Evolutionary conservation across 2,113 vertebrate genomes (phyloP).

Genomic region (Pseudorhombus dupliciocellatus): DNA sequence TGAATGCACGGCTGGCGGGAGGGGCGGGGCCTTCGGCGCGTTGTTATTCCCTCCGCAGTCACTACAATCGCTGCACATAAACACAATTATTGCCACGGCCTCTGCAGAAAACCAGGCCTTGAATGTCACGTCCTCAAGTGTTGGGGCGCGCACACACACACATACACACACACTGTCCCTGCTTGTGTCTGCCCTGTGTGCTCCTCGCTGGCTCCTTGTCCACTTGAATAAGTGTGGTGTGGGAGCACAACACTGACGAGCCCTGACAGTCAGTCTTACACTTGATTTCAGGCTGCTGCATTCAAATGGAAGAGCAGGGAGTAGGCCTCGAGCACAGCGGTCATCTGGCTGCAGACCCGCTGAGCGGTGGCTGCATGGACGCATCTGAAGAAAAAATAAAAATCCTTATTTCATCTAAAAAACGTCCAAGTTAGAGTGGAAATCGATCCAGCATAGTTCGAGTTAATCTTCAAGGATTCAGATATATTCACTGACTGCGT

Average conservation of each 20-base stretch:
- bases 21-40: conserved; percentile 16
- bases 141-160: conserved; percentile 18
- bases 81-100: conserved; percentile 57
- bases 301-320: conserved; percentile 55
- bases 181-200: conserved; percentile 44
- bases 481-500: conserved; percentile 14
- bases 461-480: background rate
- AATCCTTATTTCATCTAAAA: background rate
- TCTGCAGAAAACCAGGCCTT: conserved; percentile 38
- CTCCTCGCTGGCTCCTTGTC: conserved; percentile 67
- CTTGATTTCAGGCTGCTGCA: conserved; percentile 70
- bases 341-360: conserved; percentile 25
- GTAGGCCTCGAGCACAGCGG: conserved; percentile 48
- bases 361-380: conserved; percentile 5
- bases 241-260: conserved; percentile 63
- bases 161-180: conserved; percentile 15
- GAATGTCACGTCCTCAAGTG: conserved; percentile 50
- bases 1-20: background rate
- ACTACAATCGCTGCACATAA: conserved; percentile 64
- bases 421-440: too few species aligned
- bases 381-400: too few species aligned
- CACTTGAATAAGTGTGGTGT: conserved; percentile 57
- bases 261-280: conserved; percentile 75
- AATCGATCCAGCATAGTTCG: background rate
- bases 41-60: conserved; percentile 59